phyloP scores from a whole-genome alignment of 2,113 vertebrate genomes.

The Epinephelus moara region DNA sequence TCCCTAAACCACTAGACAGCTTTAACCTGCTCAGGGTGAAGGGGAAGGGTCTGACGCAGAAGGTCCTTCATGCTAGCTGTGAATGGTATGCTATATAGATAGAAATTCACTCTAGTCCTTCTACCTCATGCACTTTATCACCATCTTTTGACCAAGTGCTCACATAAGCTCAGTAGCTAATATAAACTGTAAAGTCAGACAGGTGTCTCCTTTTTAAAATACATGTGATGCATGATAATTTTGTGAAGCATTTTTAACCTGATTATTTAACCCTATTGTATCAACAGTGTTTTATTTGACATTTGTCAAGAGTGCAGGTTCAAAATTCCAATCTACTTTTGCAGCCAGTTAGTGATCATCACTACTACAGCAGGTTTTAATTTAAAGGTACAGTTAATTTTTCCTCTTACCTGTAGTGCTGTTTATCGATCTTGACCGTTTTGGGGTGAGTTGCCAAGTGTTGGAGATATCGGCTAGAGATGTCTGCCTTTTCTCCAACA shows the following conservation, averaged over 20 bases:
- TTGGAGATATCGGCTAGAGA: too few relatives aligned
- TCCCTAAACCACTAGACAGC: conserved; percentile 94
- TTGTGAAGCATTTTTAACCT: neutral
- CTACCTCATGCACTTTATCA: neutral
- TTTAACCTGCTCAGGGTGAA: conserved; percentile 93
- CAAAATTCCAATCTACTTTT: neutral
- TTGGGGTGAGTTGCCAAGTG: too few relatives aligned
- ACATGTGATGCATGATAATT: neutral
- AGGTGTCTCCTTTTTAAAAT: neutral
- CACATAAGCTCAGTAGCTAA: too few relatives aligned
- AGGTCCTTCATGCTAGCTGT: conserved; percentile 91
- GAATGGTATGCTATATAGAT: conserved; percentile 83
- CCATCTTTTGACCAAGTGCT: neutral
- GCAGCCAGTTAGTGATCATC: neutral
- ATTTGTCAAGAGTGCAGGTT: neutral
- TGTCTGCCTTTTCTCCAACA: too few relatives aligned
- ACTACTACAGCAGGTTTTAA: neutral
- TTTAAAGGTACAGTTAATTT: too few relatives aligned
- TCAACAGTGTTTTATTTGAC: neutral
- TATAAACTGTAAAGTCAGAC: neutral
- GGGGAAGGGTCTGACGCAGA: conserved; percentile 91
- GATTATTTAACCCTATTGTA: too few relatives aligned
- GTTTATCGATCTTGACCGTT: too few relatives aligned
- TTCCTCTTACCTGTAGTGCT: too few relatives aligned
- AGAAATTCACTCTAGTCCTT: neutral